Percentiles rank a stretch among this genome's conserved stretches.
phyloP scores from a whole-genome alignment of 2,888 invertebrate species.

The Hyalella azteca region DNA sequence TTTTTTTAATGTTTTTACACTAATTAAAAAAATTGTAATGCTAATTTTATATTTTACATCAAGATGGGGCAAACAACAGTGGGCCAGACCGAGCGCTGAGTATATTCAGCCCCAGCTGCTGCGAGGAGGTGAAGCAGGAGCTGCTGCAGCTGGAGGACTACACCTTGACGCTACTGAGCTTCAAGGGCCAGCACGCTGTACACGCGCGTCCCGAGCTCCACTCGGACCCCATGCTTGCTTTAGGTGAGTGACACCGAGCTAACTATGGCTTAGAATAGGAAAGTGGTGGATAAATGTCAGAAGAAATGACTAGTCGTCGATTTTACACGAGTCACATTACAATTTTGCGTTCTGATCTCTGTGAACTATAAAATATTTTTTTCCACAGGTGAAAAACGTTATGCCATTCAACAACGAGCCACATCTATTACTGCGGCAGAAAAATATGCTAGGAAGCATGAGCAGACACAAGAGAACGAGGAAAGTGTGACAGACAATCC shows the following conservation, averaged over 20 bases:
- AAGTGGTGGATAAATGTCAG: too few relatives aligned
- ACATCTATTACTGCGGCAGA: constrained; percentile 24
- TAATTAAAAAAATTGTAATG: not conserved
- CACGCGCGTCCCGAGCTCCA: not conserved
- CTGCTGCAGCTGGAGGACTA: constrained; percentile 20
- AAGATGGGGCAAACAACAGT: not conserved
- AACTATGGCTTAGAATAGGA: too few relatives aligned
- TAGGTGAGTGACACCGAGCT: constrained; percentile 14
- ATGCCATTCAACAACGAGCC: not conserved
- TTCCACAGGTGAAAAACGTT: constrained; percentile 31
- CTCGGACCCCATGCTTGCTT: not conserved
- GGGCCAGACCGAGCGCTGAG: constrained; percentile 29
- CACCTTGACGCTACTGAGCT: constrained; percentile 26
- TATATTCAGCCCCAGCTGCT: not conserved
- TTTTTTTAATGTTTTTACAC: not conserved
- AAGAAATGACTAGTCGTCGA: too few relatives aligned
- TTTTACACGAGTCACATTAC: too few relatives aligned
- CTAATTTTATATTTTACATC: not conserved
- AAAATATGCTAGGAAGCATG: not conserved
- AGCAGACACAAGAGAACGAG: not conserved
- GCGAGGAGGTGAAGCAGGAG: constrained; percentile 7
- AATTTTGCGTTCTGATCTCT: too few relatives aligned
- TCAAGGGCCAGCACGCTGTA: constrained; percentile 18
- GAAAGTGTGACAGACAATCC: not conserved
- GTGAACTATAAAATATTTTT: too few relatives aligned